Conservation (phyloP, 2,113 vertebrate species). For the Butorides virescens region DNA sequence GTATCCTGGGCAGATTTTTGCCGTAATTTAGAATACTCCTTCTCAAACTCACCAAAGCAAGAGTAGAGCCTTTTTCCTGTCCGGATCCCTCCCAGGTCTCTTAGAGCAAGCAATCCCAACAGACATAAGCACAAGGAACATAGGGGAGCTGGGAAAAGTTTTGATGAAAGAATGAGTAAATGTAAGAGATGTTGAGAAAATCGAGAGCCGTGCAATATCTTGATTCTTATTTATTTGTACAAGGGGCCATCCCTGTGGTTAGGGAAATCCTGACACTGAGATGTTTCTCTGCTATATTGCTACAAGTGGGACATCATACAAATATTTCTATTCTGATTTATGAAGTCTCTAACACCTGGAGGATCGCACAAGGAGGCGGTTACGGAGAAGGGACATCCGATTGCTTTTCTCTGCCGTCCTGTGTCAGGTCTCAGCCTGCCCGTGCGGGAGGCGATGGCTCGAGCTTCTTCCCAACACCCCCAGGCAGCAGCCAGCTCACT, state of each 20-base stretch:
- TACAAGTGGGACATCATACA: not conserved
- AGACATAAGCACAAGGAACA: not conserved
- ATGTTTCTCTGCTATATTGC: not conserved
- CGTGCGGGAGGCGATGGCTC: not conserved
- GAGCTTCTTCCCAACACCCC: not conserved
- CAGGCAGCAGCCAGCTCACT: not conserved
- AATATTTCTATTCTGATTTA: not conserved
- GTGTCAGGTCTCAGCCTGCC: not conserved
- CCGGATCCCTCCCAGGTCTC: not conserved
- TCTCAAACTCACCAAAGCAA: not conserved
- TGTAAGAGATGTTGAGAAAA: not conserved
- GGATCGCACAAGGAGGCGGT: not conserved
- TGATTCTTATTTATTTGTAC: not conserved
- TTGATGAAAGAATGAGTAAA: not conserved
- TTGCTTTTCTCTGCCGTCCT: not conserved
- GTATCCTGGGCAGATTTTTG: not conserved
- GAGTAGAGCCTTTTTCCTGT: not conserved
- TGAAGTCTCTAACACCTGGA: not conserved
- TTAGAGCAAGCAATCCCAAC: not conserved
- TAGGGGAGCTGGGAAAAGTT: not conserved
- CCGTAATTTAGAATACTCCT: not conserved
- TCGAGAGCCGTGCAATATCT: rapidly evolving
- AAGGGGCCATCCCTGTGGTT: not conserved
- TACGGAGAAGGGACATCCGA: not conserved
- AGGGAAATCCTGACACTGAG: not conserved